Conservation (phyloP, 2,888 invertebrate genomes). For the Orchestes rusci region DNA sequence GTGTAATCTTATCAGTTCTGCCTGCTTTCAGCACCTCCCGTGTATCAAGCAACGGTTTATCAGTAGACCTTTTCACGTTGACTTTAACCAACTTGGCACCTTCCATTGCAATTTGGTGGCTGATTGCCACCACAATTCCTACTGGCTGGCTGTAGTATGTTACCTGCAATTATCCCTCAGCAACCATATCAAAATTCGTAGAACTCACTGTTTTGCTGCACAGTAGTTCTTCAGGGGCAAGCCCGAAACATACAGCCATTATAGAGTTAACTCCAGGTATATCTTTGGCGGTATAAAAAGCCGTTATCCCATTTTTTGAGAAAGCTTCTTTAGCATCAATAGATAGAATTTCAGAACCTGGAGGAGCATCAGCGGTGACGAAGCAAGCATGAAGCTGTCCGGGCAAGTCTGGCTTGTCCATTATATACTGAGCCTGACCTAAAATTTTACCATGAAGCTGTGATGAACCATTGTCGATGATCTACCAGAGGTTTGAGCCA, state of each 20-base stretch:
- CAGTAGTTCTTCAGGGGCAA: constrained; percentile 44
- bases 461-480: no score
- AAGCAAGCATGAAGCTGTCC: constrained; percentile 67
- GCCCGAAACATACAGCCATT: constrained; percentile 42
- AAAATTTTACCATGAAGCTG: no score
- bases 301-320: constrained; percentile 58
- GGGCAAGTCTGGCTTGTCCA: constrained; percentile 60
- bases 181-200: not conserved
- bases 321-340: constrained; percentile 61
- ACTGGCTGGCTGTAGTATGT: constrained; percentile 66
- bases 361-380: constrained; percentile 51
- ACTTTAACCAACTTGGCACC: constrained; percentile 54
- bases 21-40: constrained; percentile 47
- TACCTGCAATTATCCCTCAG: constrained; percentile 5
- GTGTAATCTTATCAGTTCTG: constrained; percentile 28
- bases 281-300: constrained; percentile 58
- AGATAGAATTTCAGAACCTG: constrained; percentile 51
- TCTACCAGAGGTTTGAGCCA: constrained; percentile 52
- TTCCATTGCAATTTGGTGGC: constrained; percentile 50
- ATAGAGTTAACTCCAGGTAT: constrained; percentile 60
- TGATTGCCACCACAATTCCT: constrained; percentile 64
- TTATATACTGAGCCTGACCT: constrained; percentile 72
- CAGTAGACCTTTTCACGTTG: constrained; percentile 45
- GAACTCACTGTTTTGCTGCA: constrained; percentile 46
- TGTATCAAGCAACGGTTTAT: constrained; percentile 42